Percentiles rank a stretch among this genome's conserved stretches.
phyloP scores from a whole-genome alignment of 2,888 invertebrate genomes.

The Lissocephala sabroskyi region DNA sequence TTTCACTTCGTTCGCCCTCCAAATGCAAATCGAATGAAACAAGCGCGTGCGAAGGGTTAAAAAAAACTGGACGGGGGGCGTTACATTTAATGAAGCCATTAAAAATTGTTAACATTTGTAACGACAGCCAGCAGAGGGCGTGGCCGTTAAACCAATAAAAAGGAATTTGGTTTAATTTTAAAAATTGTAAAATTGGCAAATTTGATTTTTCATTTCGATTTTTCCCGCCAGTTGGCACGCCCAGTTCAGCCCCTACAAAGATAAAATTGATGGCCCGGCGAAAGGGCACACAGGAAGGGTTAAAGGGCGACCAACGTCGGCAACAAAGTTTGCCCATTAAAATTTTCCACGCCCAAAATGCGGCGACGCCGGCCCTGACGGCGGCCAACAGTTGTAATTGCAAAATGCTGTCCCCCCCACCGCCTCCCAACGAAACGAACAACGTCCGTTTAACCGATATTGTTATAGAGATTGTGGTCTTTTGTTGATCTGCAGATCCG shows the following conservation, averaged over 20 bases:
- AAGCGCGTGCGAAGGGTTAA: slow-evolving; percentile 33
- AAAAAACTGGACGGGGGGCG: neutral
- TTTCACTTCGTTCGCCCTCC: slow-evolving; percentile 16
- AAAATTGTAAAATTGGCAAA: slow-evolving; percentile 47
- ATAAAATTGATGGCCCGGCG: neutral
- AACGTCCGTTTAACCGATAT: too few relatives aligned
- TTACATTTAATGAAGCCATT: slow-evolving; percentile 54
- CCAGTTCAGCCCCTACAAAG: slow-evolving; percentile 23
- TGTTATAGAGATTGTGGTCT: too few relatives aligned
- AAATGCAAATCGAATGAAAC: slow-evolving; percentile 48
- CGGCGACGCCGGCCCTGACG: too few relatives aligned
- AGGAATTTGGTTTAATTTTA: too few relatives aligned
- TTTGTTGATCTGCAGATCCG: slow-evolving; percentile 7
- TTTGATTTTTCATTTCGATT: slow-evolving; percentile 26
- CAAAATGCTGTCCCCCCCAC: slow-evolving; percentile 42
- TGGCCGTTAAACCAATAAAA: slow-evolving; percentile 43
- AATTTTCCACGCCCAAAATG: slow-evolving; percentile 38
- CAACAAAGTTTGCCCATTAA: slow-evolving; percentile 54
- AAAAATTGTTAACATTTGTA: slow-evolving; percentile 60
- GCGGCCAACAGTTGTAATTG: slow-evolving; percentile 46
- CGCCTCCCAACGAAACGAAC: too few relatives aligned
- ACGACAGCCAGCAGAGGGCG: slow-evolving; percentile 41
- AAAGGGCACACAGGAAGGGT: slow-evolving; percentile 40
- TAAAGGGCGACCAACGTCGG: slow-evolving; percentile 21
- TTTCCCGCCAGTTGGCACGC: slow-evolving; percentile 23